Conservation (phyloP, 2,797 vertebrate genomes). For the Nannoperca obscura region DNA sequence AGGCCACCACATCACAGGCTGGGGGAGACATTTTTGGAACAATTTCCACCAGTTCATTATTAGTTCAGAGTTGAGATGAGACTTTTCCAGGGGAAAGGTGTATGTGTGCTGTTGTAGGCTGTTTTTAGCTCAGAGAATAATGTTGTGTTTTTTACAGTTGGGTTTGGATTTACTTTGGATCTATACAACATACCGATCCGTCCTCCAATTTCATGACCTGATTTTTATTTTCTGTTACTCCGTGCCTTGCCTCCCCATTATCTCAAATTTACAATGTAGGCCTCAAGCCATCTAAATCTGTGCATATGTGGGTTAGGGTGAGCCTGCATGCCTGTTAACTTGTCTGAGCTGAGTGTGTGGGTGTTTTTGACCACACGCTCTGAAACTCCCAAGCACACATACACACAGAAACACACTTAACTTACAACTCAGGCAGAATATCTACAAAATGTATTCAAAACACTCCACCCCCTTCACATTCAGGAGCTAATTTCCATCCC, state of each 20-base stretch:
- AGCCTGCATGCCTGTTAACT: background rate
- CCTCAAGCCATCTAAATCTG: constrained; percentile 8
- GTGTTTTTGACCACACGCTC: constrained; percentile 25
- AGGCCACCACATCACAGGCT: constrained; percentile 34
- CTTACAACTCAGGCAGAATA: constrained; percentile 19
- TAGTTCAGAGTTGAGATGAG: constrained; percentile 8
- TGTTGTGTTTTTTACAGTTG: background rate
- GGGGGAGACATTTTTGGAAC: constrained; percentile 4
- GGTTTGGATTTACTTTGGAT: constrained; percentile 13
- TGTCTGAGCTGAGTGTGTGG: background rate
- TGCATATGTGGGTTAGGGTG: background rate
- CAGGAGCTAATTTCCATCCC: constrained; percentile 58
- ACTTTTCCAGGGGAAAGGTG: background rate
- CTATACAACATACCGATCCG: background rate
- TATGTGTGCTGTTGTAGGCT: background rate
- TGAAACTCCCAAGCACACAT: background rate
- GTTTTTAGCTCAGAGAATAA: constrained; percentile 7
- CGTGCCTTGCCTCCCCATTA: background rate
- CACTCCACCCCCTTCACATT: constrained; percentile 31
- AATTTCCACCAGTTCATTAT: constrained; percentile 14
- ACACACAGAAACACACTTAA: background rate
- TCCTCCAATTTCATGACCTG: constrained; percentile 10
- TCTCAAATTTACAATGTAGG: constrained; percentile 8
- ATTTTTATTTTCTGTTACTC: constrained; percentile 11
- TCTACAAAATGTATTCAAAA: constrained; percentile 50